Evolutionary conservation across 2,888 invertebrate species (phyloP).

Genomic region (Ceratothoa steindachneri): DNA sequence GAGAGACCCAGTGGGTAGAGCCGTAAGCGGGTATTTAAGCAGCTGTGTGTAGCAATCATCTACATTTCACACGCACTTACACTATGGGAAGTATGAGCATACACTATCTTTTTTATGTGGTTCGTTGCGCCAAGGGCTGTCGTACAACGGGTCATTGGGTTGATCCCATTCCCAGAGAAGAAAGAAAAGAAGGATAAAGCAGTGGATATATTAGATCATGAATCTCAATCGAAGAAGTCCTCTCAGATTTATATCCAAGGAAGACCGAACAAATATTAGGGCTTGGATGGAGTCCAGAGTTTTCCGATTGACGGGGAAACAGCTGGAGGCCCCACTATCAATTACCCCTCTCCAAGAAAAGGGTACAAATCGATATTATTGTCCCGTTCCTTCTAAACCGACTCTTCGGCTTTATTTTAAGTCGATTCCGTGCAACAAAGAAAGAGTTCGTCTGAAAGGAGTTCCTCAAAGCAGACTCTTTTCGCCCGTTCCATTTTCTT

Average conservation of each 20-base stretch:
- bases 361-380: background rate
- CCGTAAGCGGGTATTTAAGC: no score
- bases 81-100: no score
- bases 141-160: no score
- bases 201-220: background rate
- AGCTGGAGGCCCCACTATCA: background rate
- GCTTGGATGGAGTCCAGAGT: background rate
- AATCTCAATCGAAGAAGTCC: background rate
- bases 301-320: background rate
- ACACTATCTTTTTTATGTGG: no score
- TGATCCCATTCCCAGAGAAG: background rate
- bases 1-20: no score
- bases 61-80: no score
- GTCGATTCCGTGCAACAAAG: background rate
- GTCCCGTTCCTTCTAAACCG: background rate
- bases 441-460: background rate
- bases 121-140: no score
- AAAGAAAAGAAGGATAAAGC: background rate
- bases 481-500: no score
- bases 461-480: no score
- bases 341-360: background rate
- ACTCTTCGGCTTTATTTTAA: background rate
- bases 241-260: background rate
- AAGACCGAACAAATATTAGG: background rate
- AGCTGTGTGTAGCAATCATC: no score